Base-by-base conservation (phyloP, 2,113 vertebrate species). In the Limanda limanda region DNA sequence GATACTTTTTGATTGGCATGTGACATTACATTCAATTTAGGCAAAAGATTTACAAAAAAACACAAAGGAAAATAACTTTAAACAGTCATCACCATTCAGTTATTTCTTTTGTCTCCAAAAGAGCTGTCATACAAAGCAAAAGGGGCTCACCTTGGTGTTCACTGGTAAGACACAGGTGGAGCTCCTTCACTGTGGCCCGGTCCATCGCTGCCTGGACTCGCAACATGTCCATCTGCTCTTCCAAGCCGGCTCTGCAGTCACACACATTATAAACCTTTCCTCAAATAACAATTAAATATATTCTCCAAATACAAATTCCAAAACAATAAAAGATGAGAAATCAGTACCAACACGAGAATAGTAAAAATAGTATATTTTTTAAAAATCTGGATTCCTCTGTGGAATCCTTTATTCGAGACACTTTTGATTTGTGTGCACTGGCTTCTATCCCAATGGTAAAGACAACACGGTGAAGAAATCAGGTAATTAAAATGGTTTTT, bases 191-290 rank as follows among this genome's bases (percentile, higher is more conserved):
- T 21, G 86, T 93, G 76, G 94, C 89, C 69, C 94, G 95, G 93
- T 96, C 95, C 85, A 90, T 63, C 14, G 94, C 95, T 20, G 51
- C 74, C 67, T 92, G 85, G 60, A 95, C 94, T 84, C 93, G 95
- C 67, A 96, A 85, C 68, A 95, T 87, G 91, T 97, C 92, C 84
- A 97, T 76, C 78, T 97, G 93, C 89, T 97, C 96, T 77, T 97
- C 95, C 79, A 97, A 90, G 75, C 91, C 89, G 6, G 94, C 86
- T 71, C 96, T 97, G 91, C 31, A 79, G 2, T 88, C 23, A 85
- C 57, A 64, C 27, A 63, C 9, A 77, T 4, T 9, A 45, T 20
- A 2, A 59, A 68, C 31, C 21, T 60, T 45, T 23, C 63, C 69
- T 82, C 21, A 73, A 31, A 76, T 3, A 21, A 14, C 25, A 40